Conservation (phyloP, 2,888 invertebrate species). For the Buathra laborator region DNA sequence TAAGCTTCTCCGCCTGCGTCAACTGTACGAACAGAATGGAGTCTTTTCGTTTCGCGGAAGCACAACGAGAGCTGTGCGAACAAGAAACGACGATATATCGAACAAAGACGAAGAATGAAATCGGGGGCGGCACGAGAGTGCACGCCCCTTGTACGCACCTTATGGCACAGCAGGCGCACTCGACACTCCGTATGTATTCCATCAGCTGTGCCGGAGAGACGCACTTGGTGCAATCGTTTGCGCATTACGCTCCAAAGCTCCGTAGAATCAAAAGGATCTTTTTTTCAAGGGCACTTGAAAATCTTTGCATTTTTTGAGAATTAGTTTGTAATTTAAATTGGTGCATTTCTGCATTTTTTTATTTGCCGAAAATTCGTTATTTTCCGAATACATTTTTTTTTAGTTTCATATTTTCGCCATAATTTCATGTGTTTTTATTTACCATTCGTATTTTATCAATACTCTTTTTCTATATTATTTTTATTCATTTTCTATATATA, state of each 20-base stretch:
- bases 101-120: slow-evolving; percentile 31
- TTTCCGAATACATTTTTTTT: too few species aligned
- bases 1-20: too few species aligned
- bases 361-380: too few species aligned
- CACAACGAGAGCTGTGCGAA: background rate
- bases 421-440: too few species aligned
- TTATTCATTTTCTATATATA: too few species aligned
- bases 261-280: background rate
- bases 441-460: too few species aligned
- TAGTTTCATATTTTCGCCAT: too few species aligned
- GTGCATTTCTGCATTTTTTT: background rate
- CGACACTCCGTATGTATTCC: background rate
- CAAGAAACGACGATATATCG: background rate
- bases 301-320: background rate
- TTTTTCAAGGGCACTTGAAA: background rate
- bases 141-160: slow-evolving; percentile 49
- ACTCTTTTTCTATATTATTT: too few species aligned
- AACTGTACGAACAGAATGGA: too few species aligned
- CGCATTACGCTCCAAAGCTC: background rate
- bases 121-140: slow-evolving; percentile 36
- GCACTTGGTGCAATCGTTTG: background rate
- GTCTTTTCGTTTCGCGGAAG: background rate
- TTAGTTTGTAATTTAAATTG: background rate
- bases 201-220: slow-evolving; percentile 15
- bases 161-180: slow-evolving; percentile 15